Evolutionary conservation across 2,888 invertebrate species (phyloP), one percentile per base, ranked within the genome.

Genomic region (Ochropleura leucogaster): DNA sequence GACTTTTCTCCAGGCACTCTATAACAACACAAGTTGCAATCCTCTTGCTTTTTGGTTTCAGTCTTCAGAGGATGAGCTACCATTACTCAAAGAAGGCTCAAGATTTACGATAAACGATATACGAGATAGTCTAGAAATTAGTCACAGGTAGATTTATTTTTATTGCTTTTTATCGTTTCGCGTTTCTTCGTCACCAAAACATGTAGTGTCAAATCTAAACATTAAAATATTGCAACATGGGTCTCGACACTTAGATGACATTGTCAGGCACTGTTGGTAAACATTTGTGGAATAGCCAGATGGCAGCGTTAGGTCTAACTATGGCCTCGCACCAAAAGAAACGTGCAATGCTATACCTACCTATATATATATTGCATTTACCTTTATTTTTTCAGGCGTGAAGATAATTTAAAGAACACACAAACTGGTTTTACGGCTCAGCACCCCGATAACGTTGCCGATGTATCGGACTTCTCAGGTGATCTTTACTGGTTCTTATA

Each of bases 71-170:
- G 88, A 87, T 76, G 84, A 72, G 64, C 72, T 74, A 30, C 76
- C 79, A 64, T 57, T 79, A 71, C 46, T 64, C 59, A 81, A 77
- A 72, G 82, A 78, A 72, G 65, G 82, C 30, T 89, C 93, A 84
- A 89, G 90, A 86, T 71, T 94, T 80, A 88, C 90, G 65, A 87
- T 93, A 71, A 90, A 92, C 82, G 95, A 95, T 90, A 96, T 93
- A 70, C 90, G 92, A 83, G 95, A 95, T 90, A 96, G 95, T 88
- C 81, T 96, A 87, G 95, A 95, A 88, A 90, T 95, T 85, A 89
- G 81, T 66, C 92, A 93, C 91, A 94, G 93, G 95, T 95, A 92
- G 74, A 72, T 83, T 88, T 85, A 84, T 86, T 84, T 75, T 79
- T 70, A 80, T 87, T 86, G 82, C 82, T 88, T 89, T 76, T 80